Percentiles rank a stretch among this genome's conserved stretches.
Evolutionary conservation across 1,140 invertebrate species (phyloP).

Genomic region (Teleopsis dalmanni): DNA sequence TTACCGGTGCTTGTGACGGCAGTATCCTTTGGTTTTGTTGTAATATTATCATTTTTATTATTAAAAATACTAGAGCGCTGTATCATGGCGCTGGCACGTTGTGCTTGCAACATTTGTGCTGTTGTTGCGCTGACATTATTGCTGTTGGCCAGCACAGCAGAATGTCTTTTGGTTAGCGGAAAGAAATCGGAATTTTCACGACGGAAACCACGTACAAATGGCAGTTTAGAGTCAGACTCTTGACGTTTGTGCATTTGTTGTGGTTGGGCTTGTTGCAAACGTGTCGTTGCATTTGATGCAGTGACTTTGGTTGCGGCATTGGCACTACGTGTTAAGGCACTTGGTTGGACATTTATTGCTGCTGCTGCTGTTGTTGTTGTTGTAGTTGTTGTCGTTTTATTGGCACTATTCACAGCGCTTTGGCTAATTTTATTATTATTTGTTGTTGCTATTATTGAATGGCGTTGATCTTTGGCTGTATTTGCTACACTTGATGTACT

Average conservation of each 20-base stretch:
- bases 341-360: conserved; percentile 20
- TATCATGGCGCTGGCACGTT: conserved; percentile 56
- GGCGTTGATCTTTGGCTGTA: conserved; percentile 14
- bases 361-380: conserved; percentile 5
- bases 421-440: not conserved
- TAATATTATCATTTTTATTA: conserved; percentile 7
- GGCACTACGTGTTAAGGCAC: not conserved
- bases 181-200: conserved; percentile 76
- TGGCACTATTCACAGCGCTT: not conserved
- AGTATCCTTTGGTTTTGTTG: conserved; percentile 17
- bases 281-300: not conserved
- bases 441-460: conserved; percentile 3
- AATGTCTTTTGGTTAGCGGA: conserved; percentile 62
- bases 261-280: conserved; percentile 5
- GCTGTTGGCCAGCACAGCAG: conserved; percentile 54
- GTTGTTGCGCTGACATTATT: conserved; percentile 16
- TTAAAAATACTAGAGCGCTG: conserved; percentile 53
- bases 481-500: too few relatives aligned
- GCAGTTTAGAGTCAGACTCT: conserved; percentile 59
- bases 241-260: conserved; percentile 49
- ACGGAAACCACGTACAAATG: conserved; percentile 67
- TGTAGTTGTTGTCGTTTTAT: conserved; percentile 1
- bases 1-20: conserved; percentile 3
- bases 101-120: conserved; percentile 30
- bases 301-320: conserved; percentile 38